These are phyloP conservation scores for Troglohyphantes excavatus DNA, from an alignment of 2,888 invertebrate genomes.

Conservation along the genomic window DNA sequence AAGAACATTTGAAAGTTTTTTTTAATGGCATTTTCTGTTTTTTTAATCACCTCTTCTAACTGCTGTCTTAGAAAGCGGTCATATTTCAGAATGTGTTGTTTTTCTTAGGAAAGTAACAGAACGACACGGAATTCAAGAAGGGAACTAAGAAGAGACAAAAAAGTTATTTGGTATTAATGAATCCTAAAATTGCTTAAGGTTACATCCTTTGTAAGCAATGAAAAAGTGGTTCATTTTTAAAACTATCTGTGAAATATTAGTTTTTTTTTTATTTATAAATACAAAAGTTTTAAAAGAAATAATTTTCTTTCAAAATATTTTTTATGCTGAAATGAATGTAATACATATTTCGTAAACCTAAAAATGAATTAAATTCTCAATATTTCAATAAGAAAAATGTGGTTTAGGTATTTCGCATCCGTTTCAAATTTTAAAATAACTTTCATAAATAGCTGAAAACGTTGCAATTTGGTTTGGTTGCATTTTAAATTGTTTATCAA, in stretches of 20 bases:
- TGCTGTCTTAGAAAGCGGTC: constrained; percentile 1
- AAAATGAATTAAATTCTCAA: too few species aligned
- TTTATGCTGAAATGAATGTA: too few species aligned
- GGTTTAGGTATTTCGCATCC: too few species aligned
- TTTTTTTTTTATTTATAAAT: too few species aligned
- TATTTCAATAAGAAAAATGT: too few species aligned
- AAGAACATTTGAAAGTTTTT: neutral
- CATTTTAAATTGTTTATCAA: too few species aligned
- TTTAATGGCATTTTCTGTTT: neutral
- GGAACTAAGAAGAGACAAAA: neutral
- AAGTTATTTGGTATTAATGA: constrained; percentile 12
- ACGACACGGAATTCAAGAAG: neutral
- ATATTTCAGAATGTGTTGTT: constrained; percentile 13
- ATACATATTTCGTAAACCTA: too few species aligned
- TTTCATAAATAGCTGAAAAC: too few species aligned
- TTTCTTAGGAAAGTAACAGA: constrained; percentile 5
- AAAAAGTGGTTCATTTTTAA: constrained; percentile 2
- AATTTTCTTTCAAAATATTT: too few species aligned
- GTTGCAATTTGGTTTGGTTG: too few species aligned
- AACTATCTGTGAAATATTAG: constrained; percentile 17
- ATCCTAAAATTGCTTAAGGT: constrained; percentile 14
- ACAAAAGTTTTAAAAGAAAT: too few species aligned
- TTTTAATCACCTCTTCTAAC: neutral
- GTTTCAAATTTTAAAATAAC: too few species aligned
- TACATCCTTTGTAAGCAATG: neutral